These are phyloP conservation scores for Drosophila prolongata DNA, from an alignment of 2,888 invertebrate species.

Conservation along the genomic window DNA sequence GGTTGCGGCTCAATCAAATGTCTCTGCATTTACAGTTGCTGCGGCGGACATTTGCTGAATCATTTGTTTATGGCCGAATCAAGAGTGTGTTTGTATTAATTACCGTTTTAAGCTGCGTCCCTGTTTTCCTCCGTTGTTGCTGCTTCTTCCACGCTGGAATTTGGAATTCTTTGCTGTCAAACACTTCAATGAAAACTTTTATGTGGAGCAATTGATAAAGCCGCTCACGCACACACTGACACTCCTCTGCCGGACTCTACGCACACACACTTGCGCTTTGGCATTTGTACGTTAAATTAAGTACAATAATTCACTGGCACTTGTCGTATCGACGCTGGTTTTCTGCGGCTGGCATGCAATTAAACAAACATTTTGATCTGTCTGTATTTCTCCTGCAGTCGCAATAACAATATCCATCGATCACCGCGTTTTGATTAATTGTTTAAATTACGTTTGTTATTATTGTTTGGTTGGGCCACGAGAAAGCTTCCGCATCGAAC, in stretches of 20 bases:
- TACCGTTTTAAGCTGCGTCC: constrained; percentile 73
- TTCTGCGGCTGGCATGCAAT: constrained; percentile 30
- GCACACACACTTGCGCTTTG: constrained; percentile 36
- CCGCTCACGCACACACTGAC: constrained; percentile 44
- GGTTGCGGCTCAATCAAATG: constrained; percentile 64
- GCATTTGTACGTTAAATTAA: constrained; percentile 72
- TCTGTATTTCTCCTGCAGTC: constrained; percentile 19
- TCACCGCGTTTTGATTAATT: constrained; percentile 79
- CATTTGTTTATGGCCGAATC: constrained; percentile 79
- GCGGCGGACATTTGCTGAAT: constrained; percentile 68
- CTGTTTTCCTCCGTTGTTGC: not conserved
- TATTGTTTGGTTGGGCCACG: constrained; percentile 52
- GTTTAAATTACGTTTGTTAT: constrained; percentile 74
- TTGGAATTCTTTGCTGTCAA: constrained; percentile 56
- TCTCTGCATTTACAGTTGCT: constrained; percentile 72
- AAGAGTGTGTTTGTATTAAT: constrained; percentile 73
- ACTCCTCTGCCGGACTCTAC: constrained; percentile 13
- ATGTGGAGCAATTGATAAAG: constrained; percentile 79
- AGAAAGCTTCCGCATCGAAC: constrained; percentile 54
- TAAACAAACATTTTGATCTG: constrained; percentile 40
- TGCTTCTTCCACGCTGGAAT: constrained; percentile 4
- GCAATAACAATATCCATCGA: constrained; percentile 60
- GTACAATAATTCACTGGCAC: constrained; percentile 80
- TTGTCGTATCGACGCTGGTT: constrained; percentile 48
- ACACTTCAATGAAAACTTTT: constrained; percentile 74